A percentile compares a stretch with the other conserved stretches of the same genome.
Conservation (phyloP, 2,888 invertebrate genomes). For the Ectemnius continuus region DNA sequence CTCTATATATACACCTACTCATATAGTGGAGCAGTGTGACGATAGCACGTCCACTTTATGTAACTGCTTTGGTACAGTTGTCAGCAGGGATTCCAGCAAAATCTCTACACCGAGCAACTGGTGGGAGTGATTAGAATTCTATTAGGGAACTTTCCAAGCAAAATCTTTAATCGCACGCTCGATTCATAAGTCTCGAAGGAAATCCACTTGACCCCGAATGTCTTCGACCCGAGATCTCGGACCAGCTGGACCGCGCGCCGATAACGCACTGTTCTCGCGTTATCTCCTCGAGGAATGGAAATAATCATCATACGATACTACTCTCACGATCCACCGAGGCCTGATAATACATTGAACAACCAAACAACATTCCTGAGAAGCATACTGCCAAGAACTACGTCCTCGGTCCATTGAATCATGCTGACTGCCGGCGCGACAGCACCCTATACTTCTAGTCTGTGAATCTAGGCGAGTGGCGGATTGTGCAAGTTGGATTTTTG, state of each 20-base stretch:
- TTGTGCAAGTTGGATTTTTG: too few relatives aligned
- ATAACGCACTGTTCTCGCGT: slow-evolving; percentile 43
- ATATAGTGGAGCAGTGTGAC: too few relatives aligned
- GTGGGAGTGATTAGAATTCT: too few relatives aligned
- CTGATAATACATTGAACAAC: slow-evolving; percentile 50
- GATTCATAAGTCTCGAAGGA: too few relatives aligned
- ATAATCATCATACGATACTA: slow-evolving; percentile 57
- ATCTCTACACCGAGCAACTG: too few relatives aligned
- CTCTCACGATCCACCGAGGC: slow-evolving; percentile 42
- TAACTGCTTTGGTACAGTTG: too few relatives aligned
- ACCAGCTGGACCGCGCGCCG: slow-evolving; percentile 50
- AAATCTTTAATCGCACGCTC: too few relatives aligned
- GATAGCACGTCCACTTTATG: too few relatives aligned
- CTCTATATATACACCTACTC: neutral
- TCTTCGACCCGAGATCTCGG: slow-evolving; percentile 40
- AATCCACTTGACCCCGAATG: slow-evolving; percentile 10
- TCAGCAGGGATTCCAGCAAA: too few relatives aligned
- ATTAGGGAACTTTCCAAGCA: too few relatives aligned
- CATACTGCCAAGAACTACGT: slow-evolving; percentile 31
- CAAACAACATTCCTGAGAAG: slow-evolving; percentile 58
- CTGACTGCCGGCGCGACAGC: too few relatives aligned
- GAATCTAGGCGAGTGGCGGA: neutral
- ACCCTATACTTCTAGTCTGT: neutral
- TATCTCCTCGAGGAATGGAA: slow-evolving; percentile 61
- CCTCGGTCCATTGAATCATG: slow-evolving; percentile 28